Conservation (phyloP, 2,888 invertebrate species). For the Cheilosia grossa region DNA sequence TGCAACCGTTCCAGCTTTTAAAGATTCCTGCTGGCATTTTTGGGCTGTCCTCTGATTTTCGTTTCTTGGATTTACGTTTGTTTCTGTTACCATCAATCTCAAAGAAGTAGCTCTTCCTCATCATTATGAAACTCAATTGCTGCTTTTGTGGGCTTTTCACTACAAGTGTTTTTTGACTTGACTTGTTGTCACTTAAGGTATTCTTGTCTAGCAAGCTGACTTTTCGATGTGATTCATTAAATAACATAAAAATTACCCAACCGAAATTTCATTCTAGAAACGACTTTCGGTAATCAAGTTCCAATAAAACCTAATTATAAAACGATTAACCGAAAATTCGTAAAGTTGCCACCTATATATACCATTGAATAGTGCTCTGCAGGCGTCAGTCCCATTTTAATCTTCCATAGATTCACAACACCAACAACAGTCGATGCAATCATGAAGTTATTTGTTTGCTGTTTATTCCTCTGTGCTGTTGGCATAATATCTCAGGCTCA, state of each 20-base stretch:
- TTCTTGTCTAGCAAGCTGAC: no score
- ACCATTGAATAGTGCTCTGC: background rate
- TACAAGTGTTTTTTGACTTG: no score
- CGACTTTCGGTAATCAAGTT: background rate
- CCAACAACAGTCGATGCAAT: background rate
- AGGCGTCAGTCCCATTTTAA: slow-evolving; percentile 35
- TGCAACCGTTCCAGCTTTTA: no score
- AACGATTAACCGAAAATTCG: slow-evolving; percentile 13
- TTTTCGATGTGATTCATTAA: no score
- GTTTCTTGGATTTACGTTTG: no score
- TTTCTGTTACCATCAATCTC: no score
- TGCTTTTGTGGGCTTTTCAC: no score
- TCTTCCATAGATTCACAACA: background rate
- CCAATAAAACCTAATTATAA: slow-evolving; percentile 25
- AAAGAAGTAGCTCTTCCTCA: no score
- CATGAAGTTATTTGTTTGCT: slow-evolving; percentile 55
- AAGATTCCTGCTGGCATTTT: no score
- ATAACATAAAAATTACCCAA: background rate
- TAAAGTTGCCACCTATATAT: slow-evolving; percentile 14
- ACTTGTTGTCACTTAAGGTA: no score
- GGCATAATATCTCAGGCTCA: slow-evolving; percentile 76
- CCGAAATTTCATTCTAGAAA: slow-evolving; percentile 3
- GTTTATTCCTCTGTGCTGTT: slow-evolving; percentile 28
- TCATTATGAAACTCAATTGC: no score
- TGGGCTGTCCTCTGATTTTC: no score